Base-by-base conservation (phyloP, 2,113 vertebrate species). In the Mesitornis unicolor region DNA sequence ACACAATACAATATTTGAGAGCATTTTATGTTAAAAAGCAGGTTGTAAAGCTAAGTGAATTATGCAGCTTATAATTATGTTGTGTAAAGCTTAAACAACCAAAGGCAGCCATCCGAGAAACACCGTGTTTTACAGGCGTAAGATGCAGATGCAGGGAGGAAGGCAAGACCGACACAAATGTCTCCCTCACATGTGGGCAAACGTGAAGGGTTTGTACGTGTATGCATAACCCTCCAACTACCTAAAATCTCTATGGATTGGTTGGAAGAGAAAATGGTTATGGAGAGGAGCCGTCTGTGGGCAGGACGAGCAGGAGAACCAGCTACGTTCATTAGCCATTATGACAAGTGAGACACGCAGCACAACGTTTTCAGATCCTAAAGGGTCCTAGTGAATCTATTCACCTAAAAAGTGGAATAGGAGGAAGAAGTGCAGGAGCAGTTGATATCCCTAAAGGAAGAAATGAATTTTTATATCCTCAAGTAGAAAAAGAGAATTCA, bases 161-260 rank as follows among this genome's bases (percentile, higher is more conserved):
- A 71, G 47, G 57, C 28, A 69, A 40, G 15, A 61, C 24, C 25
- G n/a, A 48, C 15, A 57, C 0, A 56, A 71, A 67, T 5, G 7
- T 21, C 54, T 79, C 22, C 31, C n/a, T 85, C 40, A 28, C 31
- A n/a, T 1, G 22, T 11, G 11, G 16, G 22, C 22, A 87, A 87
- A 90, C 0, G 3, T 17, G 22, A 1, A 0, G 7, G 25, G 38
- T 59, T 61, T 68, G 12, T 18, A 26, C 2, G 2, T 1, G 2
- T 14, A 29, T 3, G 20, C 57, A 64, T 21, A 26, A 31, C 53
- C 13, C 48, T 45, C 38, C 2, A 1, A 17, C 45, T 3, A 67
- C 22, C 15, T 45, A 0, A 43, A 83, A 84, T 15, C 63, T 56
- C 16, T 18, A 18, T 2, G 21, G n/a, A 47, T 11, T 22, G 9